A percentile compares a stretch with the other conserved stretches of the same genome.
Evolutionary conservation across 1,140 invertebrate species (phyloP).

Genomic region (Drosophila repleta): DNA sequence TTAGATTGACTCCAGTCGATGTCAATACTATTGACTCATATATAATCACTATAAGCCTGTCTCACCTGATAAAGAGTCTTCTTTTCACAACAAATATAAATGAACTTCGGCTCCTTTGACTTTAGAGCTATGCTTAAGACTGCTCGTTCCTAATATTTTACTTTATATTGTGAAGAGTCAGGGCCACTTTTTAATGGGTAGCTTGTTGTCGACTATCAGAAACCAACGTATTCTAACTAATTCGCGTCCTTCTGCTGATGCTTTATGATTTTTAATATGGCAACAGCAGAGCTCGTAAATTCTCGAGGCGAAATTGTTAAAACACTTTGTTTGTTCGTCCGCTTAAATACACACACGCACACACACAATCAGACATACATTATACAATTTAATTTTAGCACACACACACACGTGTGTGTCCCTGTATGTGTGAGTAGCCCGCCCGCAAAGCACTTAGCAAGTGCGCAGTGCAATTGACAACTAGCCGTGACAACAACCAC

Average conservation of each 20-base stretch:
- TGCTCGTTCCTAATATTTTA: too few species aligned
- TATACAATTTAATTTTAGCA: slow-evolving; percentile 41
- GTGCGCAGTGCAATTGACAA: slow-evolving; percentile 65
- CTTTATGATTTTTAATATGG: slow-evolving; percentile 78
- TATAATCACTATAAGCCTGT: too few species aligned
- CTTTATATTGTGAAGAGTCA: too few species aligned
- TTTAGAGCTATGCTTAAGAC: too few species aligned
- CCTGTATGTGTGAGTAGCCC: too few species aligned
- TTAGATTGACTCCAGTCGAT: too few species aligned
- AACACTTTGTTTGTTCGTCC: slow-evolving; percentile 47
- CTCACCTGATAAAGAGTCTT: too few species aligned
- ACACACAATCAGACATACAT: background rate
- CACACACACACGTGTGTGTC: background rate
- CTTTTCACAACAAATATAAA: too few species aligned
- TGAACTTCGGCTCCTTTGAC: too few species aligned
- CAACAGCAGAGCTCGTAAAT: slow-evolving; percentile 71
- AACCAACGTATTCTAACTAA: background rate
- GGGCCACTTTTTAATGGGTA: background rate
- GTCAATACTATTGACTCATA: too few species aligned
- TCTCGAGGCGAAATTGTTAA: slow-evolving; percentile 55
- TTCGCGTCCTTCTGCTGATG: slow-evolving; percentile 32
- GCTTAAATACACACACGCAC: slow-evolving; percentile 42
- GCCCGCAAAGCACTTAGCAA: background rate
- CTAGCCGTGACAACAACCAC: slow-evolving; percentile 46
- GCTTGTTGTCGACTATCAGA: background rate